Conservation (phyloP, 2,113 vertebrate genomes). For the Paralichthys olivaceus region DNA sequence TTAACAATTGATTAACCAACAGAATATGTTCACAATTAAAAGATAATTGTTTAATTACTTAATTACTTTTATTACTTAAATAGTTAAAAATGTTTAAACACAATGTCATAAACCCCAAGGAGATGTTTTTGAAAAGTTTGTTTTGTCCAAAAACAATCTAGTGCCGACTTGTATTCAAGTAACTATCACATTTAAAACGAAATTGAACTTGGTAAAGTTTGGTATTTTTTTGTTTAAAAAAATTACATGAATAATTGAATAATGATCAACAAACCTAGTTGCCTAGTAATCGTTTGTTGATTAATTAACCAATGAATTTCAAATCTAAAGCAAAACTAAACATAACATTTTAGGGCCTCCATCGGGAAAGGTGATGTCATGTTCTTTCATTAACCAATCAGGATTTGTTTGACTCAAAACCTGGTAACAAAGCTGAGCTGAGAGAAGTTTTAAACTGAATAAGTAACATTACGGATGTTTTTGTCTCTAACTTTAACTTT, state of each 20-base stretch:
- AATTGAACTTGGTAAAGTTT: background rate
- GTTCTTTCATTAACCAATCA: background rate
- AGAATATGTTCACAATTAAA: background rate
- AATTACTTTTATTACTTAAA: no score
- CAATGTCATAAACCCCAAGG: no score
- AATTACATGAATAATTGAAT: background rate
- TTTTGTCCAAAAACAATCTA: no score
- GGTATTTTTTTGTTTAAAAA: background rate
- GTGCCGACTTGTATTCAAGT: background rate
- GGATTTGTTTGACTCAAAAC: background rate
- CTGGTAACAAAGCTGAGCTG: no score
- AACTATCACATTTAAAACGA: background rate
- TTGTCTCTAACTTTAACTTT: background rate
- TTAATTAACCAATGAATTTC: background rate
- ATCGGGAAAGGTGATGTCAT: background rate
- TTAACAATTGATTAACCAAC: background rate
- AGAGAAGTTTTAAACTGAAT: constrained; percentile 9
- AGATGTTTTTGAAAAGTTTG: no score
- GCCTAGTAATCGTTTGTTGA: background rate
- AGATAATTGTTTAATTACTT: background rate
- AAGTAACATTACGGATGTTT: background rate
- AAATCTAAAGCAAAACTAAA: no score
- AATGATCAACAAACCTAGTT: background rate
- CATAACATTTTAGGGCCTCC: background rate
- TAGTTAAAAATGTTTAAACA: no score